phyloP scores from a whole-genome alignment of 2,113 vertebrate genomes.

The Enhydra lutris region DNA sequence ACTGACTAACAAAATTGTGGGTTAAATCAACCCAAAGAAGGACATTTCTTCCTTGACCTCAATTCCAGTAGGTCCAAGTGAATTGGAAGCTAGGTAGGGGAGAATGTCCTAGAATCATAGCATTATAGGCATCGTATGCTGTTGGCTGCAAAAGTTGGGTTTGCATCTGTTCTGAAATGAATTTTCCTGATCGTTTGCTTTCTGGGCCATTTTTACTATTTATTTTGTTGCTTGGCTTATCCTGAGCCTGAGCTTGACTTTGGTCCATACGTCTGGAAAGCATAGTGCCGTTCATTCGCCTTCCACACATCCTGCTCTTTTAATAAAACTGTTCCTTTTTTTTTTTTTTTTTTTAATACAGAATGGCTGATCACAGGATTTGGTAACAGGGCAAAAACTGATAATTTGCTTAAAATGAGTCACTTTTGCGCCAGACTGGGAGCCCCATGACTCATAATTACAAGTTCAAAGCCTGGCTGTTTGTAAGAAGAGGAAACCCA shows the following conservation, averaged over 20 bases:
- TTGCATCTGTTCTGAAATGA: constrained; percentile 35
- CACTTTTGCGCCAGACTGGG: constrained; percentile 54
- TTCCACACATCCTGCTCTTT: constrained; percentile 41
- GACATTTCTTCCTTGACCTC: background rate
- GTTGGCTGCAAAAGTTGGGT: background rate
- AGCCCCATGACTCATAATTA: constrained; percentile 69
- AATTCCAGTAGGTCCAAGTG: background rate
- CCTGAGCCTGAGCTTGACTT: constrained; percentile 24
- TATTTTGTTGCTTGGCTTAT: constrained; percentile 50
- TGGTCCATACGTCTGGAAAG: constrained; percentile 49
- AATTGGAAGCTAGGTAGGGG: background rate
- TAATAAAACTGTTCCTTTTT: constrained; percentile 58
- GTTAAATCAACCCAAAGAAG: constrained; percentile 13
- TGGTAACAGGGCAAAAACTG: constrained; percentile 67
- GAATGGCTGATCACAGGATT: constrained; percentile 57
- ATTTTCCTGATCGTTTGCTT: constrained; percentile 36
- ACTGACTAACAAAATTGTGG: background rate
- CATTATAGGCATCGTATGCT: background rate
- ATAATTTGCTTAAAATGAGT: constrained; percentile 70
- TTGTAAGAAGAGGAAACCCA: constrained; percentile 50
- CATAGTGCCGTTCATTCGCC: background rate
- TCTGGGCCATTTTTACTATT: constrained; percentile 55
- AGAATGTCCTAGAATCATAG: background rate
- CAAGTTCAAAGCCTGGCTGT: constrained; percentile 71
- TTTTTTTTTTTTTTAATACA: background rate